Base-by-base conservation (phyloP, 1,140 invertebrate species). In the Penaeus chinensis region DNA sequence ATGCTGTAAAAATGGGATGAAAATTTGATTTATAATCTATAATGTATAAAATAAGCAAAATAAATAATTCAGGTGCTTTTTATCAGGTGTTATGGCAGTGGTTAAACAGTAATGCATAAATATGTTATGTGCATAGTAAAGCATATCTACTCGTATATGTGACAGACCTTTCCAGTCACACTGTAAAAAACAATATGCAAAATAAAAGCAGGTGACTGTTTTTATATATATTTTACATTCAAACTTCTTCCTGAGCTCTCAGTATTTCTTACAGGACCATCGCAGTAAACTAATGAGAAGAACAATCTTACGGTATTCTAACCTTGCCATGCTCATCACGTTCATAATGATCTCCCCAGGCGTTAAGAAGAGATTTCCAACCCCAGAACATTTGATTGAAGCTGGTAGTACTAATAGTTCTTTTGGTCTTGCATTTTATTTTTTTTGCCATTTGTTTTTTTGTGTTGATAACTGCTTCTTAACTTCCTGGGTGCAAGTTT, bases 261-360 rank as follows among this genome's bases (percentile, higher is more conserved):
- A 54, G 13, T 78, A 11, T 89, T 94, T 63, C 93, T 82, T 82
- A 65, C 80, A 92, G 92, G 93, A 93, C 87, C 92, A 92, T 13
- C 87, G 92, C 77, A 91, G 91, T 37, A 85, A 92, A n/a, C 83
- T 93, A 74, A 92, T 93, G 90, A 90, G 93, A 20, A 90, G 94
- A 37, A 93, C 94, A 0, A 92, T 95, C 18, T 92, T 94, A 87
- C 92, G 94, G 18, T 95, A 94, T 90, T 91, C 93, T 54, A 92
- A 94, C 90, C 91, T 94, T 24, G 89, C 91, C 22, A 90, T 93
- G 32, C 89, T 91, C 7, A 89, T 93, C 82, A 91, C 91, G 0
- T 88, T 93, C 60, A 86, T 90, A n/a, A 92, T 92, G 91, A 92
- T 94, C 76, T 93, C 93, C 54, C 91, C 93, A 0, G 87, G 91